Evolutionary conservation across 2,888 invertebrate species (phyloP), one percentile per base, ranked within the genome.

Genomic region (Atethmia centrago): DNA sequence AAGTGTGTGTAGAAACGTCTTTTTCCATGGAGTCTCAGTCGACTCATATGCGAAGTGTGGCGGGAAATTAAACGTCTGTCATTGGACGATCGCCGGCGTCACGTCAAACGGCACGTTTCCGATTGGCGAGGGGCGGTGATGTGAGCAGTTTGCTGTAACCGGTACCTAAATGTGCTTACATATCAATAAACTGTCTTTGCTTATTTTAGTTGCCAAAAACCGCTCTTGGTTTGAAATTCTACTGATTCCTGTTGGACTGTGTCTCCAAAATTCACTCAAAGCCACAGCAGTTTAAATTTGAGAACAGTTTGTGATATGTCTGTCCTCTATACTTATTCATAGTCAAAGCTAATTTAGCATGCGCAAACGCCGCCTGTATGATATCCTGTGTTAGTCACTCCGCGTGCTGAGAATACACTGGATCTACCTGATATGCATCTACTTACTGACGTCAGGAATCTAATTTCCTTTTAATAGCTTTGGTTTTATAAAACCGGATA

Each of bases 351-450:
- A 75, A 83, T 63, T 82, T 79, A 74, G 63, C 68, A 81, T 82
- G 83, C 77, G 55, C 68, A 65, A 73, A 72, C 73, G 74, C 42
- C 56, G 68, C 40, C 58, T 62, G 62, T 71, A 63, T 73, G 72
- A 71, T 82, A 85, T 86, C 85, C 85, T 86, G 85, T 77, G 42
- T 83, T 79, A 83, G 69, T 87, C 85, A 79, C 12, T 47, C 40
- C 9, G 62, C 85, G 87, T 87, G 87, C 65, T 28, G 72, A 58
- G 85, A 74, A 83, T 85, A 71, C 51, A 62, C 75, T 59, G 28
- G 28, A 40, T 59, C 66, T 75, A 77, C 79, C 70, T 78, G 85
- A 74, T 79, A 66, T 79, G 85, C 83, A 86, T 86, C 47, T 82
- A 36, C 68, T 80, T 72, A 75, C 7, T 69, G 75, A 78, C 74